Percentiles rank a stretch among this genome's conserved stretches.
These are phyloP conservation scores for Ramphastos sulfuratus DNA, from an alignment of 2,113 vertebrate genomes.

Conservation along the genomic window DNA sequence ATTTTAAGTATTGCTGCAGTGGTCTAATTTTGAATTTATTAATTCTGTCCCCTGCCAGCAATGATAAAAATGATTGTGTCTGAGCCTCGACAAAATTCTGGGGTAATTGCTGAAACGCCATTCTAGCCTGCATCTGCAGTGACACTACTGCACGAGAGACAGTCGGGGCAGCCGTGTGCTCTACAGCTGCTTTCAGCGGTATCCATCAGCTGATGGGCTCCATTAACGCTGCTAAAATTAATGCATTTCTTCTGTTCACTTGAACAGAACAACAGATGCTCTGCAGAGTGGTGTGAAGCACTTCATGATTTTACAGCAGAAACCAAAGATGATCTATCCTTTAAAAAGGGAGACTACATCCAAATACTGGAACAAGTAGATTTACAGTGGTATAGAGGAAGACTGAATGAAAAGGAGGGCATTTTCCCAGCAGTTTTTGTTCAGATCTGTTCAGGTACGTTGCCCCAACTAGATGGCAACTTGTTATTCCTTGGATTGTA, in stretches of 20 bases:
- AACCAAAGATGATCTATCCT: constrained; percentile 83
- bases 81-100: background rate
- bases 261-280: constrained; percentile 47
- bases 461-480: background rate
- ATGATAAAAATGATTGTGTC: background rate
- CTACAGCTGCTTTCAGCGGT: background rate
- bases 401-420: constrained; percentile 84
- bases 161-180: background rate
- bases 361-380: constrained; percentile 82
- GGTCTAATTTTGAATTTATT: constrained; percentile 10
- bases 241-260: constrained; percentile 34
- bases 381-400: constrained; percentile 85
- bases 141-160: background rate
- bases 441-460: constrained; percentile 77
- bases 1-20: constrained; percentile 5
- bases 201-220: background rate
- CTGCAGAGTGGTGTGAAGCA: constrained; percentile 84
- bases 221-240: background rate
- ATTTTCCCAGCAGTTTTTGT: constrained; percentile 88
- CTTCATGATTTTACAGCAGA: constrained; percentile 87
- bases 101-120: constrained; percentile 4
- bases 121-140: background rate
- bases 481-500: background rate
- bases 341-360: constrained; percentile 86
- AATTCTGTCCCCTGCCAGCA: background rate